Conservation (phyloP, 1,140 invertebrate genomes). For the Panulirus ornatus region DNA sequence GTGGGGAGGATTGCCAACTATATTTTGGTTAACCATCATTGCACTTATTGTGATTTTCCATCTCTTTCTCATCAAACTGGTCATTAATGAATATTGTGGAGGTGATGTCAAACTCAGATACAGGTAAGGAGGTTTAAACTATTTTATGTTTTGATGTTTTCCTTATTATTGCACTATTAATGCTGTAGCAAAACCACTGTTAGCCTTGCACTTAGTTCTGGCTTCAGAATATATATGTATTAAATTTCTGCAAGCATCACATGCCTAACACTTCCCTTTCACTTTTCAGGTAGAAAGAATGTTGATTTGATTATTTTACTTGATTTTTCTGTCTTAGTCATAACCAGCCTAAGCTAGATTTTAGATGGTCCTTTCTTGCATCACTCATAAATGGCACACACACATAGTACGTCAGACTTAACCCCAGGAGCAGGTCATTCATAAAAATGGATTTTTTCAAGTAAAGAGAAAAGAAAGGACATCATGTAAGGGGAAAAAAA, state of each 20-base stretch:
- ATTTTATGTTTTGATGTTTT: background rate
- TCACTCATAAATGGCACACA: too few species aligned
- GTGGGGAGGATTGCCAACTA: conserved; percentile 91
- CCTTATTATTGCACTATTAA: too few species aligned
- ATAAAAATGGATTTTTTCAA: too few species aligned
- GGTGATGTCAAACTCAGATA: conserved; percentile 75
- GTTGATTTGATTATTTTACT: background rate
- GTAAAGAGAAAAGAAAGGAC: too few species aligned
- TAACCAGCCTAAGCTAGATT: too few species aligned
- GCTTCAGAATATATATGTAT: background rate
- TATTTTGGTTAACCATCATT: conserved; percentile 95
- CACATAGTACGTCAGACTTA: too few species aligned
- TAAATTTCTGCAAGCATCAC: background rate
- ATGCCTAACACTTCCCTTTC: background rate
- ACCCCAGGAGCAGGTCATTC: too few species aligned
- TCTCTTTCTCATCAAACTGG: conserved; percentile 94
- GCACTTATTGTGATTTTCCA: conserved; percentile 95
- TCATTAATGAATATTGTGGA: conserved; percentile 93
- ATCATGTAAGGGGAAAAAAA: too few species aligned
- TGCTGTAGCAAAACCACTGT: background rate
- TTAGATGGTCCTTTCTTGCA: too few species aligned
- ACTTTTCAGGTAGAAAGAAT: background rate
- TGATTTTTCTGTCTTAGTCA: too few species aligned
- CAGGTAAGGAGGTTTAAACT: conserved; percentile 63
- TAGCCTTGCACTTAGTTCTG: background rate